Percentiles rank a stretch among this genome's conserved stretches.
These are phyloP conservation scores for Pseudeuparius sepicola DNA, from an alignment of 2,888 invertebrate species.

Conservation along the genomic window DNA sequence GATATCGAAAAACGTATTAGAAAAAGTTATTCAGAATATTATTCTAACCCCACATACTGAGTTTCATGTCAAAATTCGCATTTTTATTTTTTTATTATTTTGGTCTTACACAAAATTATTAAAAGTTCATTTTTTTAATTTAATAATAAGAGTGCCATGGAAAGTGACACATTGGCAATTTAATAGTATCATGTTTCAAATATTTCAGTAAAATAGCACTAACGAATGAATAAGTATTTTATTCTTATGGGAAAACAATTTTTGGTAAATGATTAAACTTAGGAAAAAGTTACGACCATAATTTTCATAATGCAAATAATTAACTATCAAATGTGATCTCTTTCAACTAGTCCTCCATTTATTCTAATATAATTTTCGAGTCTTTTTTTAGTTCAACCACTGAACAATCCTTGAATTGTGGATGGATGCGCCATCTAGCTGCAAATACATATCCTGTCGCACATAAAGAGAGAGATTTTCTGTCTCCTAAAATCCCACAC, in stretches of 20 bases:
- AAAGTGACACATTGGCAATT: slow-evolving; percentile 1
- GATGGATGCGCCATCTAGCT: too few species aligned
- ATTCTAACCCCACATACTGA: too few species aligned
- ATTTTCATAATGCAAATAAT: slow-evolving; percentile 3
- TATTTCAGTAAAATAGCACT: slow-evolving; percentile 1
- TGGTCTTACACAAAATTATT: too few species aligned
- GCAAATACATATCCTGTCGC: too few species aligned
- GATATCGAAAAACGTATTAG: too few species aligned
- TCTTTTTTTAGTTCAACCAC: slow-evolving; percentile 1
- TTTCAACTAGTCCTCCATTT: slow-evolving; percentile 3
- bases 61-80: too few species aligned
- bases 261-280: slow-evolving; percentile 1
- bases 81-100: too few species aligned
- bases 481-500: too few species aligned
- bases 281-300: too few species aligned
- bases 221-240: slow-evolving; percentile 1
- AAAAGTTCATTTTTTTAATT: slow-evolving; percentile 1
- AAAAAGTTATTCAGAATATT: too few species aligned
- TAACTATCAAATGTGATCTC: slow-evolving; percentile 2
- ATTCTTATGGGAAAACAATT: slow-evolving; percentile 3
- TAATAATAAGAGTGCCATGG: slow-evolving; percentile 3
- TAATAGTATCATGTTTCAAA: slow-evolving; percentile 2
- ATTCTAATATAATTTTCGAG: background rate
- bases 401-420: too few species aligned
- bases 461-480: too few species aligned